Evolutionary conservation across 2,888 invertebrate species (phyloP).

Genomic region (Psylliodes chrysocephalus): DNA sequence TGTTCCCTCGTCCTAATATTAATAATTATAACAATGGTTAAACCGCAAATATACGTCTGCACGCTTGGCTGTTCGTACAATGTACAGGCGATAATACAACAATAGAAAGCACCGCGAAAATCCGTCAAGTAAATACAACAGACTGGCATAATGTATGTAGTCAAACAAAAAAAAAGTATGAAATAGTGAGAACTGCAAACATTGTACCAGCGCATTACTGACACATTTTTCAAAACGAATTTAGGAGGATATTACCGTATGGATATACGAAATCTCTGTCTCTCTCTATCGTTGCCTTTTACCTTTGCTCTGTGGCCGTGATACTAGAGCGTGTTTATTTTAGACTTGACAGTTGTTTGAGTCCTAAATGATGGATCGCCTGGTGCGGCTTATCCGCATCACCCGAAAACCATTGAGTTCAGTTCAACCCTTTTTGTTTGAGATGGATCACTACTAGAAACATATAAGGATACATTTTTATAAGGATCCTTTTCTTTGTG

Average conservation of each 20-base stretch:
- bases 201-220: conserved; percentile 43
- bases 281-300: too few relatives aligned
- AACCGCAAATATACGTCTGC: too few relatives aligned
- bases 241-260: too few relatives aligned
- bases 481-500: not conserved
- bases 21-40: too few relatives aligned
- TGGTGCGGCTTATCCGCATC: conserved; percentile 14
- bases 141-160: conserved; percentile 51
- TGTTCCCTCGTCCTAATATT: too few relatives aligned
- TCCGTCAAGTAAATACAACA: conserved; percentile 49
- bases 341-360: conserved; percentile 47
- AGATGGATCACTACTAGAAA: conserved; percentile 1
- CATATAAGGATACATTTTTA: not conserved
- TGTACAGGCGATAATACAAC: too few relatives aligned
- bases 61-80: too few relatives aligned
- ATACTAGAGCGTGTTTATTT: conserved; percentile 41
- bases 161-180: conserved; percentile 49
- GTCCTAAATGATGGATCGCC: conserved; percentile 48
- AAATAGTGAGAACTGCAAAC: conserved; percentile 54
- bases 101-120: conserved; percentile 48
- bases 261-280: too few relatives aligned
- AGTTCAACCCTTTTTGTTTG: conserved; percentile 6
- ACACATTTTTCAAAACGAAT: conserved; percentile 43
- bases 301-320: conserved; percentile 33
- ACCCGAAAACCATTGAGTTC: not conserved